Conservation (phyloP, 2,113 vertebrate species). For the Phocoena phocoena region DNA sequence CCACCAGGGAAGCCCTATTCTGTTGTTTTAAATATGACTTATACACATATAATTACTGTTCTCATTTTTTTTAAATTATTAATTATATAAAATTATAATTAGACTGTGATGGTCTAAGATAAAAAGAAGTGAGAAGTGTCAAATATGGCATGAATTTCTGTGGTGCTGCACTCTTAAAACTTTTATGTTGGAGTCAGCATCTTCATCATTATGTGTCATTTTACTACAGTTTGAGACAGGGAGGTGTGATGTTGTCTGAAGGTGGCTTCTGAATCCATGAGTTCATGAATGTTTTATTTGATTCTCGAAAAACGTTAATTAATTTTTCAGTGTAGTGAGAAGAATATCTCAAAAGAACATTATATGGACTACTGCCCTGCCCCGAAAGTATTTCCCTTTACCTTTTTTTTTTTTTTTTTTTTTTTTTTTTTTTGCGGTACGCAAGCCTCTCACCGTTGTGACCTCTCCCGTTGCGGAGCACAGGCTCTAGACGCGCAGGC, state of each 20-base stretch:
- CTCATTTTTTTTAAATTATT: too few species aligned
- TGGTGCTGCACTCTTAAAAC: background rate
- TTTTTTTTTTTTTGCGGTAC: too few species aligned
- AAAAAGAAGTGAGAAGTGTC: too few species aligned
- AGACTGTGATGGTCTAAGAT: too few species aligned
- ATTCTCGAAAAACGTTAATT: background rate
- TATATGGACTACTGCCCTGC: background rate
- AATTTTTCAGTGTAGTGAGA: background rate
- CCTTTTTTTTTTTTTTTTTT: too few species aligned
- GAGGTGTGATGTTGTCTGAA: background rate
- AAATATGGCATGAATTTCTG: background rate
- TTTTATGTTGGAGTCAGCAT: background rate
- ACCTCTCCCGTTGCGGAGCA: too few species aligned
- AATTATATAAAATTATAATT: too few species aligned
- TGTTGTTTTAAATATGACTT: too few species aligned
- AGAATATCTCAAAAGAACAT: background rate
- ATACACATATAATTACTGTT: too few species aligned
- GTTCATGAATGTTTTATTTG: background rate
- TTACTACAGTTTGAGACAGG: background rate
- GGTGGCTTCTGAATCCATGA: background rate
- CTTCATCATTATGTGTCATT: background rate
- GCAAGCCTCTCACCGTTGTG: too few species aligned
- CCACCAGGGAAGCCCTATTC: too few species aligned
- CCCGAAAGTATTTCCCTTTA: background rate
- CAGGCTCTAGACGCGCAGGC: too few species aligned